These are phyloP conservation scores for Morpho deidamia DNA, from an alignment of 2,888 invertebrate genomes.

Conservation along the genomic window DNA sequence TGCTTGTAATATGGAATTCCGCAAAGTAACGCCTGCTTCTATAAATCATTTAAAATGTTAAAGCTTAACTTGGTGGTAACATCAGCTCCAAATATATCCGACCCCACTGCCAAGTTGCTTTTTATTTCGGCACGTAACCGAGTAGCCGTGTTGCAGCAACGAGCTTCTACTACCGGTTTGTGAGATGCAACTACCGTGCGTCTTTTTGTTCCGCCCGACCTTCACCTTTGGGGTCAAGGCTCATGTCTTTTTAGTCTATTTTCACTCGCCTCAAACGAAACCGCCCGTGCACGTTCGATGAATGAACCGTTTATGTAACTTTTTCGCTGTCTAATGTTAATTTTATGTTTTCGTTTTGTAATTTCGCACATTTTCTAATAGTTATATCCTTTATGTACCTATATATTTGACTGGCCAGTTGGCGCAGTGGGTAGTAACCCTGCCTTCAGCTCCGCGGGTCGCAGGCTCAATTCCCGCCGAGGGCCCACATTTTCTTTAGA, in stretches of 20 bases:
- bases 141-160: slow-evolving; percentile 50
- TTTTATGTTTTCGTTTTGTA: background rate
- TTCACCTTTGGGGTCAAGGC: slow-evolving; percentile 44
- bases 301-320: slow-evolving; percentile 2
- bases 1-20: no score
- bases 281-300: slow-evolving; percentile 5
- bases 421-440: no score
- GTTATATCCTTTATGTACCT: no score
- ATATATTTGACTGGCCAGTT: no score
- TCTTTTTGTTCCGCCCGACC: slow-evolving; percentile 44
- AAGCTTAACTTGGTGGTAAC: background rate
- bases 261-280: slow-evolving; percentile 25
- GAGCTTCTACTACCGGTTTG: slow-evolving; percentile 33
- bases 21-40: no score
- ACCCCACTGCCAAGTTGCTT: slow-evolving; percentile 25
- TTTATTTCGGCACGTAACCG: slow-evolving; percentile 55
- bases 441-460: no score
- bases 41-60: no score
- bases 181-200: slow-evolving; percentile 33
- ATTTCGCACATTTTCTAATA: background rate
- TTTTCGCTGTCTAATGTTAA: background rate
- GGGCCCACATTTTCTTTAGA: no score
- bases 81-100: slow-evolving; percentile 41
- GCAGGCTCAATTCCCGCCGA: no score
- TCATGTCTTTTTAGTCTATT: slow-evolving; percentile 30